Percentiles rank a stretch among this genome's conserved stretches.
Evolutionary conservation across 2,888 invertebrate genomes (phyloP).

Genomic region (Acleris literana): DNA sequence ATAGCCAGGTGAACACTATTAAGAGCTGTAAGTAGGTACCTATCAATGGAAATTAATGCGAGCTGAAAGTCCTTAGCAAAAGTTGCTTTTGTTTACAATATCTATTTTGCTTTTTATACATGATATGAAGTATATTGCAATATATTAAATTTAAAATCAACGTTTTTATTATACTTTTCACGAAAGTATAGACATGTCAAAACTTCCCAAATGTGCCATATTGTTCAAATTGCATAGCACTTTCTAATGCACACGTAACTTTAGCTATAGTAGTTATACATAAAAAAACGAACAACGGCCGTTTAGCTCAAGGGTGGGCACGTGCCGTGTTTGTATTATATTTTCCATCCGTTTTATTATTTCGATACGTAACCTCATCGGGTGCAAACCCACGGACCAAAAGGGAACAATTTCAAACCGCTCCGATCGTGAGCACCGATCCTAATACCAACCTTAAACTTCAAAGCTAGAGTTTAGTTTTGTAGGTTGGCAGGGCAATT

Average conservation of each 20-base stretch:
- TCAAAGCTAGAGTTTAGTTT: slow-evolving; percentile 45
- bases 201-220: background rate
- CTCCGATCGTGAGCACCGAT: slow-evolving; percentile 32
- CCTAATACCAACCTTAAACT: slow-evolving; percentile 39
- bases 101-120: too few species aligned
- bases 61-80: too few species aligned
- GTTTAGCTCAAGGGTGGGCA: slow-evolving; percentile 39
- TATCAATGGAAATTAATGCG: too few species aligned
- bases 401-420: slow-evolving; percentile 55
- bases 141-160: too few species aligned
- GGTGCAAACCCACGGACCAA: slow-evolving; percentile 40
- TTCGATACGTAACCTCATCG: slow-evolving; percentile 58
- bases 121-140: too few species aligned
- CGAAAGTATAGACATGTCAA: background rate
- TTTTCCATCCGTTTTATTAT: slow-evolving; percentile 72
- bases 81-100: too few species aligned
- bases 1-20: too few species aligned
- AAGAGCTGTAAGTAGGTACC: too few species aligned
- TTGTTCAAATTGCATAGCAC: background rate
- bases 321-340: slow-evolving; percentile 66
- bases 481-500: slow-evolving; percentile 38
- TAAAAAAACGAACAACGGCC: slow-evolving; percentile 30
- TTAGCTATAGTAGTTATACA: background rate
- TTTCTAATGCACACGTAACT: background rate
- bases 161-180: too few species aligned